Evolutionary conservation across 1,140 invertebrate species (phyloP).

Genomic region (Philaenus spumarius): DNA sequence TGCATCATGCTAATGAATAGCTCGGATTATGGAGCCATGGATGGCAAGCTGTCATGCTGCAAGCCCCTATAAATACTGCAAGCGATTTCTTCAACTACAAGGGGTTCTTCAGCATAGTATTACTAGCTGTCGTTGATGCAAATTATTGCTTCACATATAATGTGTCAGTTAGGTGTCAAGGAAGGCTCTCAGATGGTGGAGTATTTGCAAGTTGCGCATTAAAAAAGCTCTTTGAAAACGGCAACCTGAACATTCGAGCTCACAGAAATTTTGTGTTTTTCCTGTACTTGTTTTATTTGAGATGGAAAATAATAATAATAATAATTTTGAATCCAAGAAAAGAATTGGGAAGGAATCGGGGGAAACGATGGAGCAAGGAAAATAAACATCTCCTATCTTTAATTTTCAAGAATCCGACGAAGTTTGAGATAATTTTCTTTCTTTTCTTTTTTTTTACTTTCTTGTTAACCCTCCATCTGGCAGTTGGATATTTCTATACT

Average conservation of each 20-base stretch:
- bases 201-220: constrained; percentile 28
- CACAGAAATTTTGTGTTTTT: background rate
- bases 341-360: too few species aligned
- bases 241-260: background rate
- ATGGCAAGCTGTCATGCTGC: constrained; percentile 43
- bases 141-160: too few species aligned
- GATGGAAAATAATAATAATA: too few species aligned
- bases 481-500: too few species aligned
- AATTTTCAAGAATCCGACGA: too few species aligned
- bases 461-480: too few species aligned
- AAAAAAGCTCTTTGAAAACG: background rate
- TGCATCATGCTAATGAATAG: background rate
- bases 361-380: too few species aligned
- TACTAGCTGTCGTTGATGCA: constrained; percentile 42
- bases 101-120: constrained; percentile 42
- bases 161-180: constrained; percentile 42
- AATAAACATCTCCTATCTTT: too few species aligned
- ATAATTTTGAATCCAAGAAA: too few species aligned
- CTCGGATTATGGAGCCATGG: constrained; percentile 32
- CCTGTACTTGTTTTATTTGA: too few species aligned
- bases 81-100: constrained; percentile 47
- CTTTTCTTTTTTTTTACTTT: too few species aligned
- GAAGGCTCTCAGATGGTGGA: constrained; percentile 38
- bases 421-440: too few species aligned
- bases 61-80: constrained; percentile 38